Evolutionary conservation across 2,113 vertebrate genomes (phyloP).

Genomic region (Rhinogobius similis): DNA sequence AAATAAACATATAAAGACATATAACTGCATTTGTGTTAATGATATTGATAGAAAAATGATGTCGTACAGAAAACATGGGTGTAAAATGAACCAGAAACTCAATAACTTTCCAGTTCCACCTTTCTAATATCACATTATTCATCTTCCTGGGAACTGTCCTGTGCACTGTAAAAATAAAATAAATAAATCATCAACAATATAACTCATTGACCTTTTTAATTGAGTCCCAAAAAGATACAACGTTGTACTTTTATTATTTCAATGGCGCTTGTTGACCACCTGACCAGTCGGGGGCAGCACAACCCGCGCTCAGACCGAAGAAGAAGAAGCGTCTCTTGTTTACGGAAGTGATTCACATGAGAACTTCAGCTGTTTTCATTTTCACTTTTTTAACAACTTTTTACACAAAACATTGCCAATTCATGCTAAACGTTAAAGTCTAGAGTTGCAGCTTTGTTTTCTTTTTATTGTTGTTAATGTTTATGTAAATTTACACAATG

Average conservation of each 20-base stretch:
- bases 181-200: too few species aligned
- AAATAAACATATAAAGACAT: too few species aligned
- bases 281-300: background rate
- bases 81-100: too few species aligned
- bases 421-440: background rate
- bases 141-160: too few species aligned
- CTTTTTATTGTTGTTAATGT: background rate
- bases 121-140: too few species aligned
- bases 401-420: background rate
- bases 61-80: too few species aligned
- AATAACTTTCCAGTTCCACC: too few species aligned
- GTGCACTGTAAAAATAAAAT: too few species aligned
- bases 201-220: too few species aligned
- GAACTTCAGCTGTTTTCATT: background rate
- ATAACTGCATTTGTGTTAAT: too few species aligned
- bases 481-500: background rate
- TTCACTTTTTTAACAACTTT: background rate
- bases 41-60: too few species aligned
- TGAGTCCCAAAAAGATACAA: too few species aligned
- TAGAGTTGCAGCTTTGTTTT: background rate
- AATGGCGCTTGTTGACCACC: background rate
- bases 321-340: background rate
- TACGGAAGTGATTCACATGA: background rate
- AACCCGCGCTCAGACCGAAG: background rate
- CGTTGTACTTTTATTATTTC: background rate